Base-by-base conservation (phyloP, 2,888 invertebrate genomes). In the Chalcis sispes region DNA sequence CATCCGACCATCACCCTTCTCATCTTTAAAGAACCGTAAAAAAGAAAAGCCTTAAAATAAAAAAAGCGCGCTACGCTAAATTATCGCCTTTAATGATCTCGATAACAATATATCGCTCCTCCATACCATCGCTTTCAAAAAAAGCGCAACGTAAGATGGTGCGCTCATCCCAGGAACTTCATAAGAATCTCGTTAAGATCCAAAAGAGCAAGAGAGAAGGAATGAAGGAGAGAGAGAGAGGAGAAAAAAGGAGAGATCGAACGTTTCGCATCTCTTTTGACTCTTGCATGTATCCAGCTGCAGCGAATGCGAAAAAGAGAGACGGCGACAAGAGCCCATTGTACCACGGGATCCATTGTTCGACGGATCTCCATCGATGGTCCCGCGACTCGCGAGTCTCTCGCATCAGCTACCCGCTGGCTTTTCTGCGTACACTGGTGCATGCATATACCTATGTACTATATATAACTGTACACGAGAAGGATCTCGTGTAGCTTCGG, bases 101-200 rank as follows among this genome's bases (percentile, higher is more conserved):
- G 61, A 70, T 77, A 72, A 77, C 54, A 61, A 66, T 54, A 48
- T 36, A 67, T 29, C 18, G 2, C 27, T 23, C 36, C 10, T 32
- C 8, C 18, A 18, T 15, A 18, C 20, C 46, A 8, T 1, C 25
- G 40, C 20, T 50, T 50, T 2, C 48, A 67, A 27, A 40, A 20
- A 59, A 58, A 52, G 48, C 40, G 56, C 23, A 59, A 25, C 42
- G 64, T 25, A 46, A 29, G 54, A 71, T n/a, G n/a, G 48, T 64
- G 40, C 54, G 62, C 32, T 18, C 40, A 32, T 3, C 61, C 61
- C 29, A 29, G 40, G 20, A 52, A 46, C 25, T 54, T 70, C 69
- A 70, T 77, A 70, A 74, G 71, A 77, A 77, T 77, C 75, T 77
- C 77, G 77, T 77, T 77, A 77, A 75, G 72, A 40, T 13, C 29